Evolutionary conservation across 2,888 invertebrate genomes (phyloP).

Genomic region (Itoplectis maculator): DNA sequence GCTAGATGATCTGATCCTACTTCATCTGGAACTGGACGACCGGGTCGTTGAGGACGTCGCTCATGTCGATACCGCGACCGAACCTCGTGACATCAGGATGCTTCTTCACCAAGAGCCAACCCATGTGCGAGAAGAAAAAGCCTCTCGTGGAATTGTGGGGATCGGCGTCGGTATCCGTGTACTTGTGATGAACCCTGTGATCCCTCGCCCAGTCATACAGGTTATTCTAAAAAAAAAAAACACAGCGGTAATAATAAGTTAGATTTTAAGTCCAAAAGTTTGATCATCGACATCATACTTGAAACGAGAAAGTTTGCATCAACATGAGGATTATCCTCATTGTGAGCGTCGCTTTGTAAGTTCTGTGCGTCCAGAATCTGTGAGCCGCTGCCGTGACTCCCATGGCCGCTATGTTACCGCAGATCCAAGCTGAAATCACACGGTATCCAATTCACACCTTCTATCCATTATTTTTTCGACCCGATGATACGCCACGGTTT

Average conservation of each 20-base stretch:
- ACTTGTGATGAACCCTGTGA: conserved; percentile 95
- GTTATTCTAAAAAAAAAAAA: too few species aligned
- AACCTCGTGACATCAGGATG: conserved; percentile 95
- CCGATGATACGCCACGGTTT: not conserved
- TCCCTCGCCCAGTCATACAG: conserved; percentile 91
- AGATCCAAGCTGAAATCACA: too few species aligned
- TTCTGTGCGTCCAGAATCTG: conserved; percentile 44
- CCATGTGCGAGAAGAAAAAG: conserved; percentile 98
- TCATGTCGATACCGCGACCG: conserved; percentile 91
- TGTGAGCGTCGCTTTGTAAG: conserved; percentile 36
- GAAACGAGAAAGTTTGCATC: not conserved
- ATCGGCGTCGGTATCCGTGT: conserved; percentile 95
- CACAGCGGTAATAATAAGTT: too few species aligned
- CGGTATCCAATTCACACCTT: too few species aligned
- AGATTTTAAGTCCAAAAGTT: too few species aligned
- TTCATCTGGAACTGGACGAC: not conserved
- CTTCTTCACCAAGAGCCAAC: conserved; percentile 95
- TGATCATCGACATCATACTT: too few species aligned
- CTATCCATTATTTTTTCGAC: too few species aligned
- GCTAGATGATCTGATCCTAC: too few species aligned
- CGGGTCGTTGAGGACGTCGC: conserved; percentile 85
- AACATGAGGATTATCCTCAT: conserved; percentile 22
- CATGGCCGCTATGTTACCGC: not conserved
- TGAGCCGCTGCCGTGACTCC: conserved; percentile 41
- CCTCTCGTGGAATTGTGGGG: conserved; percentile 95